phyloP scores from a whole-genome alignment of 2,113 vertebrate species.

The Trinectes maculatus region DNA sequence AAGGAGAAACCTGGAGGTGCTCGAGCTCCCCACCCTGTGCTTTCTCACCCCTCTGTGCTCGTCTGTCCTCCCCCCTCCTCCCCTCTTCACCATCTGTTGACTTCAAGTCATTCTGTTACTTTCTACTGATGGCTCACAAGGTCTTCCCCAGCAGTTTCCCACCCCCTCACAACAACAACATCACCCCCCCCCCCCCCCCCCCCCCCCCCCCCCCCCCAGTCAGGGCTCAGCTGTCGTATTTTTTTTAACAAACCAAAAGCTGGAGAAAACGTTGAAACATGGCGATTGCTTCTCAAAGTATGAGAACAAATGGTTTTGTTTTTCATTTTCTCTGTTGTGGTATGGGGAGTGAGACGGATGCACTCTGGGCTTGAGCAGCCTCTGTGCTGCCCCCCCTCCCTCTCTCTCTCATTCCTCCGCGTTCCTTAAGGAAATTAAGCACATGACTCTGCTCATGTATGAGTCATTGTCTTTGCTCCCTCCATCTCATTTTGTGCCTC shows the following conservation, averaged over 20 bases:
- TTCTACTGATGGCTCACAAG: slow-evolving; percentile 61
- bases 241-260: slow-evolving; percentile 9
- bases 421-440: slow-evolving; percentile 81
- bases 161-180: too few species aligned
- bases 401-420: slow-evolving; percentile 30
- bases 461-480: slow-evolving; percentile 80
- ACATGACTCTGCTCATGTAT: slow-evolving; percentile 81
- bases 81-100: slow-evolving; percentile 71
- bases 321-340: slow-evolving; percentile 6
- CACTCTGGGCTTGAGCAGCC: slow-evolving; percentile 22
- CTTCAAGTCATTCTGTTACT: slow-evolving; percentile 66
- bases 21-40: not conserved
- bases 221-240: slow-evolving; percentile 27
- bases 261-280: not conserved
- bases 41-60: not conserved
- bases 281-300: not conserved
- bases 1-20: slow-evolving; percentile 29
- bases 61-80: slow-evolving; percentile 14
- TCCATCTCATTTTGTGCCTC: slow-evolving; percentile 31
- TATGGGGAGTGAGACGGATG: slow-evolving; percentile 31
- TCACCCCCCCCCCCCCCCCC: not conserved
- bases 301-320: slow-evolving; percentile 16
- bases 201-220: not conserved
- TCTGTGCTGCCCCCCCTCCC: not conserved
- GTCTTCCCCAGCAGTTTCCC: slow-evolving; percentile 24